Evolutionary conservation across 2,113 vertebrate species (phyloP), one percentile per base, ranked within the genome.

Genomic region (Bungarus multicinctus): DNA sequence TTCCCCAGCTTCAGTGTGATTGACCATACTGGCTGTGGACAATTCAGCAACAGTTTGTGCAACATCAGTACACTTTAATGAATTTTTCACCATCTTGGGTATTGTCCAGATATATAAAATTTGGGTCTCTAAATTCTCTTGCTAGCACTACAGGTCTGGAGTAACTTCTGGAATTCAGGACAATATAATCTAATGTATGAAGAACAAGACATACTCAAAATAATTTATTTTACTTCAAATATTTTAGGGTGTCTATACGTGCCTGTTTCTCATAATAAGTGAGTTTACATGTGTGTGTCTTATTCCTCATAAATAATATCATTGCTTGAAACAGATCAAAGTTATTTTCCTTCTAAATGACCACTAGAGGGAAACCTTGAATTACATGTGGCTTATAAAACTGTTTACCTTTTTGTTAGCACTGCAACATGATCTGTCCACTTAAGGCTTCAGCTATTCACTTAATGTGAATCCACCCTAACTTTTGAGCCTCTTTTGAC

Each of bases 341-440:
- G 2, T 74, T 45, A 45, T 9, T 7, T 27, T 86, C 87, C 27
- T 43, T 47, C 52, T 50, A 43, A 0, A 0, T 87, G 69, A 30
- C 93, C 69, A 0, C 95, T 94, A 95, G 96, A 92, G 93, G 91
- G 89, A 86, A 91, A 2, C 43, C 81, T 89, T 85, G 52, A 14
- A 23, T 47, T 93, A 30, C 10, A 60, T 43, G 6, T 14, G 1
- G 58, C 5, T 93, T 91, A 8, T 85, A 53, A 16, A 34, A 87
- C 30, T 64, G 16, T 30, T 4, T 69, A 20, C 23, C 74, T 91
- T 5, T 8, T 50, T 11, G 50, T 30, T 43, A 69, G 87, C 16
- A 18, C 14, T 89, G 14, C 20, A 43, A 39, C 8, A 43, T 27
- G 34, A 30, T 55, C 8, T 25, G 53, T 30, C 16, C 47, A 53